Conservation (phyloP, 2,888 invertebrate genomes). For the Dioctria rufipes region DNA sequence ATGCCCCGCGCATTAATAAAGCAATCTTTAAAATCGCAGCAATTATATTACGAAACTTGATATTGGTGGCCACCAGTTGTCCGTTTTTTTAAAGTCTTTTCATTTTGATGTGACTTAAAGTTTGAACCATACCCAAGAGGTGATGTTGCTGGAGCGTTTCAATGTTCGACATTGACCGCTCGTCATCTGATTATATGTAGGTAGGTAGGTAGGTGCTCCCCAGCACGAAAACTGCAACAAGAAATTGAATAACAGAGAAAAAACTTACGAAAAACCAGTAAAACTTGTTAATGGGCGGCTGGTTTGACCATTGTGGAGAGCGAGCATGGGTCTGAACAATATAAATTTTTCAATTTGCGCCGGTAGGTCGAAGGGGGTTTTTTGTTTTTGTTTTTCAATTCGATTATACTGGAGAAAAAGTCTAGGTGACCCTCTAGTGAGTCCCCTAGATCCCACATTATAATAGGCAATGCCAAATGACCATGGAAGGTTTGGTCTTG, state of each 20-base stretch:
- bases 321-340: background rate
- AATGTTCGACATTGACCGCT: conserved; percentile 26
- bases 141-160: background rate
- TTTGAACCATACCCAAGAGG: conserved; percentile 3
- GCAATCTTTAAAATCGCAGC: conserved; percentile 27
- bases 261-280: conserved; percentile 7
- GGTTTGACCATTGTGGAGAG: background rate
- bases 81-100: conserved; percentile 6
- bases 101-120: background rate
- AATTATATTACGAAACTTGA: conserved; percentile 25
- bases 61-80: conserved; percentile 8
- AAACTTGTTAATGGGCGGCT: conserved; percentile 4
- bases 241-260: conserved; percentile 13
- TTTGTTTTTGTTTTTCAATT: background rate
- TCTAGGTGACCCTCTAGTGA: background rate
- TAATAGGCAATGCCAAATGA: no score
- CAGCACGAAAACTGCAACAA: background rate
- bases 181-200: no score
- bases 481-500: no score
- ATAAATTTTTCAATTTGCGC: background rate
- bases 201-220: background rate
- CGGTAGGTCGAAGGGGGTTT: background rate
- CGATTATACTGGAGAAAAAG: conserved; percentile 6
- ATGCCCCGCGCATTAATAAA: background rate
- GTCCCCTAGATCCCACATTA: no score